Evolutionary conservation across 2,113 vertebrate species (phyloP), one percentile per base, ranked within the genome.

Genomic region (Myanophis thanlyinensis): DNA sequence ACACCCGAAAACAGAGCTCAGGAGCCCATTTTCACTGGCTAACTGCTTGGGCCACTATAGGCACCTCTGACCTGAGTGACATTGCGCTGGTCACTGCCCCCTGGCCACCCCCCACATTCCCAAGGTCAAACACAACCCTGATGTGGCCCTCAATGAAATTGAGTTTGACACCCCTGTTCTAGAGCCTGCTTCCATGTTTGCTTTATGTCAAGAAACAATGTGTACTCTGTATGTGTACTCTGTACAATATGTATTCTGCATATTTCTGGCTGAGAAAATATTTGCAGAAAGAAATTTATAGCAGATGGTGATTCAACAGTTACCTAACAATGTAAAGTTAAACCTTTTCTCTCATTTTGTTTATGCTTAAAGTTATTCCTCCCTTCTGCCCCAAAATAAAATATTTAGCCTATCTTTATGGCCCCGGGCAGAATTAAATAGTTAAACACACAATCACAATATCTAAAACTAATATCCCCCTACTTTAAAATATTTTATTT

Each of bases 281-380:
- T 91, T 90, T 89, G 86, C 53, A 90, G 51, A 91, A 62, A 35
- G 2, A 59, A 90, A 86, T 30, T 25, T 49, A 30, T 59, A 85
- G 18, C 52, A 91, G 88, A 51, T 89, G 59, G 52, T 30, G 47
- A 94, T 90, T 1, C n/a, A 89, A 40, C 8, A 40, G 52, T 93
- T 92, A 62, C 5, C 30, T 89, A 56, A 89, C 59, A 2, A 86
- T 88, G 56, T 93, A 22, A 90, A 94, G 44, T 62, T 35, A 89
- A 80, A 59, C 44, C 1, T 11, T 90, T 40, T n/a, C n/a, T 92
- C 88, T 46, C 25, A 13, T 46, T 90, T 56, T 56, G 12, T 59
- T 92, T 67, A 20, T 85, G 10, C 35, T 85, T 5, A 91, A 73
- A 13, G 3, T 13, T 52, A 0, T 85, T 92, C 88, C 59, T 15